Evolutionary conservation across 92 coral and sea anemone species (phyloP).

Genomic region (Zoanthus sociatus): DNA sequence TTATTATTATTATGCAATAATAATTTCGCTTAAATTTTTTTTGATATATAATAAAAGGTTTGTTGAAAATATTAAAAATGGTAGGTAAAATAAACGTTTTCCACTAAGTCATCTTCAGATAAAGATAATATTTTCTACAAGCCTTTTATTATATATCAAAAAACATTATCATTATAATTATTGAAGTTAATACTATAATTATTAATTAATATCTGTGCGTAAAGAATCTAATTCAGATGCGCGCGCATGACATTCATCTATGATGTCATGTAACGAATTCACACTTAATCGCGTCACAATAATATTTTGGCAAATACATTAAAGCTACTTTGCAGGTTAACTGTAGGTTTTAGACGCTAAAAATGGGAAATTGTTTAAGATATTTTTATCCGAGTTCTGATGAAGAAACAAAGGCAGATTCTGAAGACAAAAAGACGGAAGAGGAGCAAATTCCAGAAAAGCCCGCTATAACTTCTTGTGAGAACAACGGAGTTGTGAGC

Average conservation of each 20-base stretch:
- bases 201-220: no score
- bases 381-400: constrained; percentile 11
- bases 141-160: no score
- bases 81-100: no score
- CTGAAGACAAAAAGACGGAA: background rate
- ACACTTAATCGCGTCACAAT: background rate
- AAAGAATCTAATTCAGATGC: background rate
- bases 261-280: background rate
- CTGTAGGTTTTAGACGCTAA: background rate
- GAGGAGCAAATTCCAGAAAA: constrained; percentile 1
- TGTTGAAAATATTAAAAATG: no score
- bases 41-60: no score
- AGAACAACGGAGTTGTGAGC: background rate
- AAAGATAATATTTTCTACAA: no score
- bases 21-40: no score
- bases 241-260: background rate
- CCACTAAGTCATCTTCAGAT: no score
- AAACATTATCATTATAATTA: no score
- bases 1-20: no score
- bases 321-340: background rate
- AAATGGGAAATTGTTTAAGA: constrained; percentile 14
- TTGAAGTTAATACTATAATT: no score
- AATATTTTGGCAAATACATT: background rate
- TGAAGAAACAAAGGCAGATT: background rate
- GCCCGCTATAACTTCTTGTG: background rate